A percentile compares a stretch with the other conserved stretches of the same genome.
phyloP scores from a whole-genome alignment of 2,888 invertebrate genomes.

The Drosophila demipolita region DNA sequence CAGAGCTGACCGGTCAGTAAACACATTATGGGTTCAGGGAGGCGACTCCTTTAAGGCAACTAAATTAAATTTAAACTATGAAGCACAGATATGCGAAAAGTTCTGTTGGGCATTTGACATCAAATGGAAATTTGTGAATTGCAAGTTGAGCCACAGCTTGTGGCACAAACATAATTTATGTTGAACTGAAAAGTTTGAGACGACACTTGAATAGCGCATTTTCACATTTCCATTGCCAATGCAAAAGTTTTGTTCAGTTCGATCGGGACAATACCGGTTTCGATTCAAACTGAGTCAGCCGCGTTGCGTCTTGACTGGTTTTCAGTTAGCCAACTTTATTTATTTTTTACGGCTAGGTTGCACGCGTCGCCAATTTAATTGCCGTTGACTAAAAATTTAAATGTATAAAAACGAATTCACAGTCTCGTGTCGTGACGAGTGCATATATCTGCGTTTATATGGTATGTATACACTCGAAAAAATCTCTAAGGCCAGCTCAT shows the following conservation, averaged over 20 bases:
- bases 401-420: conserved; percentile 35
- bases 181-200: conserved; percentile 3
- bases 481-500: background rate
- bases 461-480: background rate
- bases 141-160: conserved; percentile 9
- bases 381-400: conserved; percentile 71
- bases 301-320: conserved; percentile 6
- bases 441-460: background rate
- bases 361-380: conserved; percentile 76
- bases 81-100: conserved; percentile 47
- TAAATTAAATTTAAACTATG: background rate
- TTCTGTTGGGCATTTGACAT: conserved; percentile 48
- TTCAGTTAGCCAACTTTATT: conserved; percentile 20
- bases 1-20: background rate
- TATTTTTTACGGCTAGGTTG: conserved; percentile 69
- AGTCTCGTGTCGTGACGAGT: conserved; percentile 38
- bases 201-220: conserved; percentile 16
- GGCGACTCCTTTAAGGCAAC: background rate
- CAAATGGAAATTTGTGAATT: conserved; percentile 68
- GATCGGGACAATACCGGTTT: conserved; percentile 25
- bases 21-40: background rate
- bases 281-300: conserved; percentile 17
- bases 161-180: conserved; percentile 24
- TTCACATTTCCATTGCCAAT: conserved; percentile 13
- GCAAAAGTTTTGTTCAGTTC: conserved; percentile 8